Evolutionary conservation across 2,797 vertebrate species (phyloP).

Genomic region (Coluber constrictor): DNA sequence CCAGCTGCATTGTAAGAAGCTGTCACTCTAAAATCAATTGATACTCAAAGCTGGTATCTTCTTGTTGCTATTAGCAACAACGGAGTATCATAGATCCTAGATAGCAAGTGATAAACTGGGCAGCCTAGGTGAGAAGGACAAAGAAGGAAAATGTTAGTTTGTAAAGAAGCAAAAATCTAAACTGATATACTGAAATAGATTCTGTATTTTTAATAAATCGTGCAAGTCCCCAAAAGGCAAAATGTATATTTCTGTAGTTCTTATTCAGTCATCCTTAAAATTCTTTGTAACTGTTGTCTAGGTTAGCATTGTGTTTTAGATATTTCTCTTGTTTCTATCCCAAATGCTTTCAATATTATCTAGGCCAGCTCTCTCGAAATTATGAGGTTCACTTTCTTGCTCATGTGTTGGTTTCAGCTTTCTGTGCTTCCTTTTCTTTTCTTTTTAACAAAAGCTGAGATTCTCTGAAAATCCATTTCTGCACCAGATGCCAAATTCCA

Average conservation of each 20-base stretch:
- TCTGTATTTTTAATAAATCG: neutral
- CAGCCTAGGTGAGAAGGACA: neutral
- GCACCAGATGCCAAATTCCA: neutral
- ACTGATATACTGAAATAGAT: neutral
- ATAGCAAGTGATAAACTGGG: neutral
- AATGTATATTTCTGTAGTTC: neutral
- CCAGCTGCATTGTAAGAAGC: neutral
- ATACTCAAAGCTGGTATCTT: neutral
- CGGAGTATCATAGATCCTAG: neutral
- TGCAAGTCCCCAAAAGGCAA: neutral
- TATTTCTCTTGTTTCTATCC: neutral
- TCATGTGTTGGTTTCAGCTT: neutral
- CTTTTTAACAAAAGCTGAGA: slow-evolving; percentile 5
- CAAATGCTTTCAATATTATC: neutral
- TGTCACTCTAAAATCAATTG: neutral
- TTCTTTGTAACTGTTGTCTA: neutral
- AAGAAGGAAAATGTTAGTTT: neutral
- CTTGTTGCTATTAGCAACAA: neutral
- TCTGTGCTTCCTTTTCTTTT: neutral
- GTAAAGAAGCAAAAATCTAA: neutral
- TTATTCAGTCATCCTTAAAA: neutral
- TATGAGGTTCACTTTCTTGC: neutral
- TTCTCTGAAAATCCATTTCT: neutral
- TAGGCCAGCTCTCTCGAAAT: neutral
- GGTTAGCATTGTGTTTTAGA: neutral